Conservation (phyloP, 2,888 invertebrate genomes). For the Pterostichus niger region DNA sequence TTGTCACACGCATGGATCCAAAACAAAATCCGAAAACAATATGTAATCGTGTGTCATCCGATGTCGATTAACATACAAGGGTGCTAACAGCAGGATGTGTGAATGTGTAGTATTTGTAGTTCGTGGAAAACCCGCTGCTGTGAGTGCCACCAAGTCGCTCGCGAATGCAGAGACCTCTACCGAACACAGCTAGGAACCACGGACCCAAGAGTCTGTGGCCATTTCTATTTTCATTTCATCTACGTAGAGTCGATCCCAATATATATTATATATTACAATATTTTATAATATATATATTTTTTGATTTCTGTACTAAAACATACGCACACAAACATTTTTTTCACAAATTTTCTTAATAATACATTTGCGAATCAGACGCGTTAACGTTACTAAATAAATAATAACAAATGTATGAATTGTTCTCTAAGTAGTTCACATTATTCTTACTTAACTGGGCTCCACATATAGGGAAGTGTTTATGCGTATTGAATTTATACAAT, state of each 20-base stretch:
- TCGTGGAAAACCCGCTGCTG: conserved; percentile 19
- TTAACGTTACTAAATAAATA: conserved; percentile 64
- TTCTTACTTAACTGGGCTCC: conserved; percentile 42
- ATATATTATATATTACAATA: conserved; percentile 69
- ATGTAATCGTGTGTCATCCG: conserved; percentile 2
- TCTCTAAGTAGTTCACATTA: conserved; percentile 12
- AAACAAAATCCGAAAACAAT: conserved; percentile 5
- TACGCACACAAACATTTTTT: conserved; percentile 76
- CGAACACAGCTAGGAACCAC: conserved; percentile 77
- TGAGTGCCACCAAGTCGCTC: conserved; percentile 42
- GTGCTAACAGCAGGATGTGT: conserved; percentile 12
- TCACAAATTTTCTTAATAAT: conserved; percentile 73
- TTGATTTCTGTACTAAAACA: conserved; percentile 78
- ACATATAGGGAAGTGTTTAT: conserved; percentile 61
- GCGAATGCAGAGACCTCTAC: conserved; percentile 75
- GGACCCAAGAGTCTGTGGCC: conserved; percentile 75
- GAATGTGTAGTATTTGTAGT: background rate
- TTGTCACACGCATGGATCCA: background rate
- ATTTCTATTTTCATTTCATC: conserved; percentile 74
- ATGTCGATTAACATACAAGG: background rate
- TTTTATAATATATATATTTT: conserved; percentile 73
- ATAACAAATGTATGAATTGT: conserved; percentile 58
- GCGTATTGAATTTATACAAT: conserved; percentile 54
- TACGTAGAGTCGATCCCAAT: conserved; percentile 76
- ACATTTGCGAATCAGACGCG: conserved; percentile 64